A percentile compares a stretch with the other conserved stretches of the same genome.
Conservation (phyloP, 2,888 invertebrate species). For the Lapara coniferarum region DNA sequence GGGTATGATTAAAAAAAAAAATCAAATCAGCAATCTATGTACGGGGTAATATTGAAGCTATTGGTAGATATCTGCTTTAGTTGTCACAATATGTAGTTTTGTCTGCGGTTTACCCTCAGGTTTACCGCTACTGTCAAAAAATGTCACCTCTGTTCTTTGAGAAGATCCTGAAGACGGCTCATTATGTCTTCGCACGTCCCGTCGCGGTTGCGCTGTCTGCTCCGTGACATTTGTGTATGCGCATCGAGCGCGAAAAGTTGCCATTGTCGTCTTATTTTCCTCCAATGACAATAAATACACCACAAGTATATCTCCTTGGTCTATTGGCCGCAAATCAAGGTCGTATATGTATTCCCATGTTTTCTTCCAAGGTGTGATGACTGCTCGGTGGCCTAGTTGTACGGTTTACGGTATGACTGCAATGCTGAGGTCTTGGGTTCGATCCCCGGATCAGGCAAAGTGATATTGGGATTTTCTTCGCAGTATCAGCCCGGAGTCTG, state of each 20-base stretch:
- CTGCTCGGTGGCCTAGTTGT: no score
- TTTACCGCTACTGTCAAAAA: background rate
- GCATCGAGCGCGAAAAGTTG: background rate
- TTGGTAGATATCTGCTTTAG: background rate
- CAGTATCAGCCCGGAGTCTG: no score
- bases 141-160: background rate
- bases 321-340: no score
- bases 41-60: no score
- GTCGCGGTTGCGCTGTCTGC: slow-evolving; percentile 8
- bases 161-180: background rate
- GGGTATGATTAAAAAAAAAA: no score
- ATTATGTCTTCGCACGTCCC: background rate
- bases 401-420: no score
- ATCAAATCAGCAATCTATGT: no score
- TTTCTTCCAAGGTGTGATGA: no score
- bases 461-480: no score
- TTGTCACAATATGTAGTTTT: background rate
- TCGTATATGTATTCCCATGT: no score
- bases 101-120: background rate
- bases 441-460: no score
- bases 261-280: slow-evolving; percentile 6
- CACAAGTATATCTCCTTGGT: background rate
- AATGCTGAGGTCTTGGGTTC: no score
- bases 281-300: background rate
- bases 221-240: background rate